Evolutionary conservation across 2,888 invertebrate species (phyloP).

Genomic region (Spilosoma lubricipeda): DNA sequence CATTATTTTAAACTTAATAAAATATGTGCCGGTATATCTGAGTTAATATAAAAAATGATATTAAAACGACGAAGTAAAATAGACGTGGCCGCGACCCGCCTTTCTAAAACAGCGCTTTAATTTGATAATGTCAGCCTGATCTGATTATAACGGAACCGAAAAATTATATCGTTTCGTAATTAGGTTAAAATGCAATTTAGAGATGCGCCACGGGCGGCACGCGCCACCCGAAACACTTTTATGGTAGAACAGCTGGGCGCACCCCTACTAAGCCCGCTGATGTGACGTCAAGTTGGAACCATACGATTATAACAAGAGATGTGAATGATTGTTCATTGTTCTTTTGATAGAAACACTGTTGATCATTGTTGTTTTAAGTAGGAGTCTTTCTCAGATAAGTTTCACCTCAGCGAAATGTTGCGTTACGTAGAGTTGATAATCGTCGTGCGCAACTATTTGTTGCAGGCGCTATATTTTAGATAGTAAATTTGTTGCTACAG

Average conservation of each 20-base stretch:
- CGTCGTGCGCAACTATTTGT: slow-evolving; percentile 14
- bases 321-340: slow-evolving; percentile 43
- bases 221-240: slow-evolving; percentile 66
- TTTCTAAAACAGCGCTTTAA: slow-evolving; percentile 74
- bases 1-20: slow-evolving; percentile 21
- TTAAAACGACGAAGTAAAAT: slow-evolving; percentile 44
- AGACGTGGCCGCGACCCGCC: slow-evolving; percentile 65
- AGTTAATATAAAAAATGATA: slow-evolving; percentile 59
- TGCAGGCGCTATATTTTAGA: slow-evolving; percentile 28
- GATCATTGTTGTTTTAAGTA: slow-evolving; percentile 23
- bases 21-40: slow-evolving; percentile 31
- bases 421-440: slow-evolving; percentile 5
- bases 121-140: slow-evolving; percentile 82
- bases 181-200: slow-evolving; percentile 86
- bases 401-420: slow-evolving; percentile 18
- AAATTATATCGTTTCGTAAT: slow-evolving; percentile 85
- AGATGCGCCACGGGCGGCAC: slow-evolving; percentile 80
- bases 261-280: slow-evolving; percentile 34
- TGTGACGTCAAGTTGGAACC: slow-evolving; percentile 26
- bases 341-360: slow-evolving; percentile 27
- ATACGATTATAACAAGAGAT: slow-evolving; percentile 46
- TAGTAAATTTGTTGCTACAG: background rate
- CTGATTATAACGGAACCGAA: slow-evolving; percentile 84
- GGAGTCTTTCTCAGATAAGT: background rate
- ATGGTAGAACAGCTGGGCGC: slow-evolving; percentile 59